Evolutionary conservation across 2,113 vertebrate genomes (phyloP).

Genomic region (Dasyornis broadbenti): DNA sequence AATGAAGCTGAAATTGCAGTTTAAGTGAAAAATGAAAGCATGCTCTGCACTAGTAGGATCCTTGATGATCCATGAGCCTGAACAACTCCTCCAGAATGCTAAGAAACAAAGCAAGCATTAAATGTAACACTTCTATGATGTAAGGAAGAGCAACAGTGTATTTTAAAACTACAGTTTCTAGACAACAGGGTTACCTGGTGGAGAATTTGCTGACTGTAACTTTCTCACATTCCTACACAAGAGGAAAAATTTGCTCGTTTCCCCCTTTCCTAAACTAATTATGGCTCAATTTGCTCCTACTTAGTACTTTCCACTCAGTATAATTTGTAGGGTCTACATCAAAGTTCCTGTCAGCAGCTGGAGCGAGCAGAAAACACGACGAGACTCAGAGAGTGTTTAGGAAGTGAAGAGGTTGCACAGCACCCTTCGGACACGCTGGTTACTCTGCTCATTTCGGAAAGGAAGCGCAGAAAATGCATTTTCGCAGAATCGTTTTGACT

Average conservation of each 20-base stretch:
- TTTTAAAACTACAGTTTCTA: neutral
- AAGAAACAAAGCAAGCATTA: neutral
- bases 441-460: neutral
- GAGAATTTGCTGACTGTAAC: neutral
- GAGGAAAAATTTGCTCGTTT: neutral
- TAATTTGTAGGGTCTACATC: neutral
- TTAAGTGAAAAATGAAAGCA: neutral
- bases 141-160: neutral
- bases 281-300: neutral
- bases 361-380: fast-evolving
- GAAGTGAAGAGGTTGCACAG: neutral
- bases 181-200: neutral
- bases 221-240: neutral
- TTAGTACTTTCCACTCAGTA: neutral
- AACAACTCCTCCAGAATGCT: neutral
- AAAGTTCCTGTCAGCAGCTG: neutral
- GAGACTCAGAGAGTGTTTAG: fast-evolving
- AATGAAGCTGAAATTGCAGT: neutral
- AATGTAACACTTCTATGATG: neutral
- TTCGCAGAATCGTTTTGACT: too few species aligned
- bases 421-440: fast-evolving
- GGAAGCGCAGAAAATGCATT: fast-evolving
- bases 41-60: neutral
- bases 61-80: neutral
- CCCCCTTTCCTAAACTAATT: neutral